These are phyloP conservation scores for Drosophila diplacantha DNA, from an alignment of 2,888 invertebrate species.

Conservation along the genomic window DNA sequence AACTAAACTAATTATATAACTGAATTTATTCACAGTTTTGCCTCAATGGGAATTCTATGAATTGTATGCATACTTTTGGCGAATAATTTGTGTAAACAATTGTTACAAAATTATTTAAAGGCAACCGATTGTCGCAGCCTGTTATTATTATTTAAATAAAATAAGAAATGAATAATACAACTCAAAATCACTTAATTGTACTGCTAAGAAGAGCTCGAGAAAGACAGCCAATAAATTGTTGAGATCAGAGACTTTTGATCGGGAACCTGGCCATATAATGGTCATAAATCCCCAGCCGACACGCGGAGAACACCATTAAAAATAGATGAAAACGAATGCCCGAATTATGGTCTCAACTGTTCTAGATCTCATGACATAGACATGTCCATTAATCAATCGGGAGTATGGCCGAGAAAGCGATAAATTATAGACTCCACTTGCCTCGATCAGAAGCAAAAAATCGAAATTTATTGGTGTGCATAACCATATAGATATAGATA, in stretches of 20 bases:
- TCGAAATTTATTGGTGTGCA: background rate
- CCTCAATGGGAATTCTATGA: constrained; percentile 8
- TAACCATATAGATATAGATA: constrained; percentile 2
- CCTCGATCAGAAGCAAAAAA: background rate
- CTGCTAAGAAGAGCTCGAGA: background rate
- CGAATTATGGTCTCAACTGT: constrained; percentile 8
- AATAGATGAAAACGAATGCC: constrained; percentile 20
- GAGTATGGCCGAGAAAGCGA: constrained; percentile 10
- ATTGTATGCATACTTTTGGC: background rate
- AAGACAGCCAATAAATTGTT: constrained; percentile 11
- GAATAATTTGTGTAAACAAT: constrained; percentile 9
- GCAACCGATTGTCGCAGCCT: background rate
- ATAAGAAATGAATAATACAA: background rate
- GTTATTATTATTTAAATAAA: background rate
- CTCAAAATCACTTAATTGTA: constrained; percentile 9
- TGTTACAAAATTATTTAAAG: constrained; percentile 1
- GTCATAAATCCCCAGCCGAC: constrained; percentile 8
- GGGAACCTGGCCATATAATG: constrained; percentile 7
- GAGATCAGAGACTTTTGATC: background rate
- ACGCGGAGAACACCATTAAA: constrained; percentile 8
- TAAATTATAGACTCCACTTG: constrained; percentile 20
- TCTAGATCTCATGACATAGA: constrained; percentile 26
- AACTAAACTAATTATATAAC: constrained; percentile 23
- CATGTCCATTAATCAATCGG: constrained; percentile 26
- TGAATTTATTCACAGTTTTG: constrained; percentile 9